Evolutionary conservation across 2,888 invertebrate genomes (phyloP).

Genomic region (Andrena praecox): DNA sequence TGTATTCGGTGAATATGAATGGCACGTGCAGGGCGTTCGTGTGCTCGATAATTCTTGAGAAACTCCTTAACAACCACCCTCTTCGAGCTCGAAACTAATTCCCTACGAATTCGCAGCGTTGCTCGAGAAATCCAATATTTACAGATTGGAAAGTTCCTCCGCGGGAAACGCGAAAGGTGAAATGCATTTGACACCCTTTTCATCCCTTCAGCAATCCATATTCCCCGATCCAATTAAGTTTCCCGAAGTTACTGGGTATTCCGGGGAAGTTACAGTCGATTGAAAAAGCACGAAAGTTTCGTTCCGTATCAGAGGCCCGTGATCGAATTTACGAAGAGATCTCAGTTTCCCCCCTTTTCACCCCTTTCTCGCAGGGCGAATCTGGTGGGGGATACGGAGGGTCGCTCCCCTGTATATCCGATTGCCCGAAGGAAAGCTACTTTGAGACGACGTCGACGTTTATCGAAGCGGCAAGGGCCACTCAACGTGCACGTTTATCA

Average conservation of each 20-base stretch:
- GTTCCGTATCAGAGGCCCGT: neutral
- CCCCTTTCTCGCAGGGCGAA: conserved; percentile 39
- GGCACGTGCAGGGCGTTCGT: too few relatives aligned
- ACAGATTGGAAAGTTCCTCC: conserved; percentile 21
- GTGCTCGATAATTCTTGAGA: too few relatives aligned
- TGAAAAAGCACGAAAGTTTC: conserved; percentile 1
- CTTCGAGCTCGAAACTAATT: neutral
- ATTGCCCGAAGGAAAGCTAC: conserved; percentile 63
- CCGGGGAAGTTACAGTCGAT: conserved; percentile 1
- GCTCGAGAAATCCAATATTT: conserved; percentile 11
- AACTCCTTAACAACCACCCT: too few relatives aligned
- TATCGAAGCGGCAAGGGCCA: conserved; percentile 62
- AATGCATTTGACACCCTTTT: conserved; percentile 3
- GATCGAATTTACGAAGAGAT: conserved; percentile 19
- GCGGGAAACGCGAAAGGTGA: conserved; percentile 11
- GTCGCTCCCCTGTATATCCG: conserved; percentile 54
- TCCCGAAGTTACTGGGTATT: neutral
- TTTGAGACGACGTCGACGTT: conserved; percentile 63
- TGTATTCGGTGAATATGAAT: too few relatives aligned
- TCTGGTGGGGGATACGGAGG: conserved; percentile 58
- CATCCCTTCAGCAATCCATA: conserved; percentile 9
- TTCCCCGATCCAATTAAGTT: conserved; percentile 18
- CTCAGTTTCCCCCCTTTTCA: conserved; percentile 10
- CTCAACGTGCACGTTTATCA: conserved; percentile 73
- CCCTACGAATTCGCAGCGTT: neutral